phyloP scores from a whole-genome alignment of 2,113 vertebrate species.

The Tetraodon nigroviridis region DNA sequence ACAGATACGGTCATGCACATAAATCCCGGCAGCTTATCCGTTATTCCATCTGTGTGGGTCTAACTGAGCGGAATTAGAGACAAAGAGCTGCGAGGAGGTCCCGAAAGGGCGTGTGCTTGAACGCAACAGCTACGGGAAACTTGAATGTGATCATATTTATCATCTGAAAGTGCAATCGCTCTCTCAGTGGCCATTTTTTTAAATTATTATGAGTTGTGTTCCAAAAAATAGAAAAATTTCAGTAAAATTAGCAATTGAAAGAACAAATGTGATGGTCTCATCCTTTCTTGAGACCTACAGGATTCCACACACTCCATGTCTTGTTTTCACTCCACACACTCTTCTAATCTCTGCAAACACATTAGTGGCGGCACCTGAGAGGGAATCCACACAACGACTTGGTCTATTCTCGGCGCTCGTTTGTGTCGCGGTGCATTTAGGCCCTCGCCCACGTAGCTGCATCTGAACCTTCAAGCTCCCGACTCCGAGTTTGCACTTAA shows the following conservation, averaged over 20 bases:
- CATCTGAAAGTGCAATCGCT: too few relatives aligned
- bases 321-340: constrained; percentile 6
- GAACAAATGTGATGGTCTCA: background rate
- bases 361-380: constrained; percentile 10
- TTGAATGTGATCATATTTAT: background rate
- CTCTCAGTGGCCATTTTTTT: too few relatives aligned
- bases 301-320: background rate
- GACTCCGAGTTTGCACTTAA: constrained; percentile 4
- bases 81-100: background rate
- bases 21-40: constrained; percentile 35
- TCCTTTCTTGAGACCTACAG: background rate
- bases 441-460: background rate
- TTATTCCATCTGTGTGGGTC: constrained; percentile 34
- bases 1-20: constrained; percentile 27
- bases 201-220: too few relatives aligned
- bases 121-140: background rate
- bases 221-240: too few relatives aligned
- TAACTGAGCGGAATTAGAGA: constrained; percentile 25
- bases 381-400: background rate
- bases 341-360: constrained; percentile 25
- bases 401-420: constrained; percentile 3
- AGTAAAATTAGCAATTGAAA: too few relatives aligned
- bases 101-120: background rate
- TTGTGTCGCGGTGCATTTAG: constrained; percentile 5
- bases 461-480: background rate